phyloP scores from a whole-genome alignment of 2,113 vertebrate species.

The Lophius piscatorius region DNA sequence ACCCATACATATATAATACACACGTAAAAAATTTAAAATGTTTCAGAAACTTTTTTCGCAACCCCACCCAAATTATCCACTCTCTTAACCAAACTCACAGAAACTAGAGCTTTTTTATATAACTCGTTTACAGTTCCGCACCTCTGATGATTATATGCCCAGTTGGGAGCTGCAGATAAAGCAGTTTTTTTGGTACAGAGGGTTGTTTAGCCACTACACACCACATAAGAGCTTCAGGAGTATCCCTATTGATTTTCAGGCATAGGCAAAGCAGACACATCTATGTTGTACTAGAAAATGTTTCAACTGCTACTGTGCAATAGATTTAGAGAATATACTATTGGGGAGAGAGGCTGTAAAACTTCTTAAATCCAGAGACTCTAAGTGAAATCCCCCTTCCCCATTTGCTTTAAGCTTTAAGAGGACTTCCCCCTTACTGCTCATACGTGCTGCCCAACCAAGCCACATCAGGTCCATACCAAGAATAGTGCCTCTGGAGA shows the following conservation, averaged over 20 bases:
- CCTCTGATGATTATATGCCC: slow-evolving; percentile 43
- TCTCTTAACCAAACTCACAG: slow-evolving; percentile 1
- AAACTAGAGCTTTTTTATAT: slow-evolving; percentile 21
- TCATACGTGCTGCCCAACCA: not conserved
- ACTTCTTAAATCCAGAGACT: slow-evolving; percentile 31
- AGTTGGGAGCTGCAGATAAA: slow-evolving; percentile 72
- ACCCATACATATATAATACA: slow-evolving; percentile 22
- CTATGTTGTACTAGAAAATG: slow-evolving; percentile 49
- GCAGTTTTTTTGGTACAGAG: slow-evolving; percentile 35
- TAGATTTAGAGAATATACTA: slow-evolving; percentile 16
- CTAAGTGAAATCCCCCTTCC: slow-evolving; percentile 6
- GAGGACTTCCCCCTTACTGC: slow-evolving; percentile 7
- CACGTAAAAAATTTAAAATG: slow-evolving; percentile 16
- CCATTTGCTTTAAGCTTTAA: slow-evolving; percentile 1
- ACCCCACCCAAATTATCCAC: not conserved
- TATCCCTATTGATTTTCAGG: slow-evolving; percentile 61
- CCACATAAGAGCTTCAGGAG: slow-evolving; percentile 44
- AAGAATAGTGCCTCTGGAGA: slow-evolving; percentile 9
- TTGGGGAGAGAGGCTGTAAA: slow-evolving; percentile 24
- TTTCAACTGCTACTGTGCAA: slow-evolving; percentile 25
- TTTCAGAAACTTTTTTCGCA: not conserved
- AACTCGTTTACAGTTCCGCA: slow-evolving; percentile 36
- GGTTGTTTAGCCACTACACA: slow-evolving; percentile 46
- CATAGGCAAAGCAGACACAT: slow-evolving; percentile 38
- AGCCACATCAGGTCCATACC: not conserved